A percentile compares a stretch with the other conserved stretches of the same genome.
Conservation (phyloP, 2,113 vertebrate species). For the Dipodomys merriami region DNA sequence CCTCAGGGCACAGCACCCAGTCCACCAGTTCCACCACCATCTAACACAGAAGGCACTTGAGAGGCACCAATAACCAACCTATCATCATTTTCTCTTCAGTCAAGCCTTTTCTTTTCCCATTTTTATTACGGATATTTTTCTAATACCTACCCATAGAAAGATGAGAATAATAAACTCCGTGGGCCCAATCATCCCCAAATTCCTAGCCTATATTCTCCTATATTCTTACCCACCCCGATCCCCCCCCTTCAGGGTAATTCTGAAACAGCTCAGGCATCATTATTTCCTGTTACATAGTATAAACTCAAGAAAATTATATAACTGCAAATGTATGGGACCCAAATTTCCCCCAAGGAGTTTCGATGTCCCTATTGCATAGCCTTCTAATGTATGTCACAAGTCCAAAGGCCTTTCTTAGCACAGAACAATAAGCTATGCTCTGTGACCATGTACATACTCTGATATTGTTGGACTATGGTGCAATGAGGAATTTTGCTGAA, state of each 20-base stretch:
- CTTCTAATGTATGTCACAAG: neutral
- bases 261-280: constrained; percentile 7
- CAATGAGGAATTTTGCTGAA: neutral
- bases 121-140: neutral
- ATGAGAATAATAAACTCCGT: neutral
- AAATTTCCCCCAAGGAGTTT: neutral
- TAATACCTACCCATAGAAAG: neutral
- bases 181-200: neutral
- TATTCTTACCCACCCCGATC: neutral
- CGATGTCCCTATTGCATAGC: neutral
- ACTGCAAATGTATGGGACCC: neutral
- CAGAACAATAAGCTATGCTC: neutral
- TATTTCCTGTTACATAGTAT: constrained; percentile 22
- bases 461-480: neutral
- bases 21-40: too few relatives aligned
- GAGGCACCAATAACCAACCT: neutral
- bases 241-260: neutral
- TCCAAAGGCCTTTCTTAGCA: neutral
- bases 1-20: neutral
- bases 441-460: neutral
- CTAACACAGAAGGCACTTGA: neutral
- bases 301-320: neutral
- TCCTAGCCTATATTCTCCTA: neutral
- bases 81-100: neutral
- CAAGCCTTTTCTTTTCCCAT: neutral